Conservation (phyloP, 2,888 invertebrate species). For the Flabesymbios commensalis region DNA sequence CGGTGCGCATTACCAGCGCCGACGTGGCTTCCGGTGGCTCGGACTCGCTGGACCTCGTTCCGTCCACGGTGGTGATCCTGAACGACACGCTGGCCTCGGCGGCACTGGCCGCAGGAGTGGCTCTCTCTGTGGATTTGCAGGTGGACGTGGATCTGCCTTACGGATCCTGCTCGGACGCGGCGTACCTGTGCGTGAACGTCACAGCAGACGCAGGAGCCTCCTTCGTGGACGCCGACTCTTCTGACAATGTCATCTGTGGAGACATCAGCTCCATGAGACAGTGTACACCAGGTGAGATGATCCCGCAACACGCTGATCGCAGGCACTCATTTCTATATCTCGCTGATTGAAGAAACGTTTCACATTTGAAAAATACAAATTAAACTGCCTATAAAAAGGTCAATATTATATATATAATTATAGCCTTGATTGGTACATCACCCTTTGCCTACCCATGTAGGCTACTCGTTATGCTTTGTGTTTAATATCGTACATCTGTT, state of each 20-base stretch:
- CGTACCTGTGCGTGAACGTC: conserved; percentile 6
- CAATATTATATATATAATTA: too few relatives aligned
- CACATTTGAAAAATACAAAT: too few relatives aligned
- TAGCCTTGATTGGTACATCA: too few relatives aligned
- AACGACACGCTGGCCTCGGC: not conserved
- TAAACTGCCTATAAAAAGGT: too few relatives aligned
- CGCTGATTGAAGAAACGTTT: too few relatives aligned
- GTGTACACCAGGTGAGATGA: conserved; percentile 4
- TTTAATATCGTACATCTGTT: too few relatives aligned
- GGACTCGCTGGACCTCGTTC: not conserved
- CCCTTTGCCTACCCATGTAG: too few relatives aligned
- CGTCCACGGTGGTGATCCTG: not conserved
- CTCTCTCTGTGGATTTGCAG: not conserved
- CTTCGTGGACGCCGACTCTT: conserved; percentile 5
- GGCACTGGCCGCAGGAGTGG: not conserved
- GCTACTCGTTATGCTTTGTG: too few relatives aligned
- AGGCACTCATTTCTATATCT: too few relatives aligned
- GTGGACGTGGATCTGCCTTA: not conserved
- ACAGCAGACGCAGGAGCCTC: not conserved
- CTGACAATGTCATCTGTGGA: conserved; percentile 1
- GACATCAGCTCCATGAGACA: not conserved
- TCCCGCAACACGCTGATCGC: too few relatives aligned
- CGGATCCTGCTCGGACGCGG: not conserved
- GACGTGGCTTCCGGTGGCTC: not conserved
- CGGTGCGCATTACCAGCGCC: not conserved